phyloP scores from a whole-genome alignment of 2,888 invertebrate species.

The Drosophila kuntzei region DNA sequence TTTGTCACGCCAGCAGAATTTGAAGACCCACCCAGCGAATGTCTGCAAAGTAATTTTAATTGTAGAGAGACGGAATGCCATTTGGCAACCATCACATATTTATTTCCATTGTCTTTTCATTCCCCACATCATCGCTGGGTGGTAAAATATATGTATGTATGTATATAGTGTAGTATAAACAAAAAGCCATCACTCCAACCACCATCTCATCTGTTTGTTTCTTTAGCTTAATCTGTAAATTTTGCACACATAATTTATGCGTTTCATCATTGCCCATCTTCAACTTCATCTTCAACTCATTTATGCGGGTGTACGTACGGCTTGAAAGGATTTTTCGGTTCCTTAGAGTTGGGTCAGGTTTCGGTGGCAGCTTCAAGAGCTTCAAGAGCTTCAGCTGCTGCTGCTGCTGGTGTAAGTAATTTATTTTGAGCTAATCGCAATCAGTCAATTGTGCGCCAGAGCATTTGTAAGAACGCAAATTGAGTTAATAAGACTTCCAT shows the following conservation, averaged over 20 bases:
- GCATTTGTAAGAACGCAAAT: constrained; percentile 13
- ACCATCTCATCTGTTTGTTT: constrained; percentile 6
- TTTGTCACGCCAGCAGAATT: constrained; percentile 10
- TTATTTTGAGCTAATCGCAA: constrained; percentile 65
- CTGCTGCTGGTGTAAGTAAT: constrained; percentile 50
- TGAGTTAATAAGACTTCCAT: constrained; percentile 5
- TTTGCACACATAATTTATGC: constrained; percentile 39
- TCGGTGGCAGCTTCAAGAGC: constrained; percentile 20
- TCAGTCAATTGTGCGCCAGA: constrained; percentile 41
- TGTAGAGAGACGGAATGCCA: constrained; percentile 1
- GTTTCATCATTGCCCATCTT: constrained; percentile 25
- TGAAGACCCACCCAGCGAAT: constrained; percentile 4
- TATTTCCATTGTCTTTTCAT: constrained; percentile 20
- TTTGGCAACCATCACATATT: constrained; percentile 7
- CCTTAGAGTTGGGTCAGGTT: constrained; percentile 16
- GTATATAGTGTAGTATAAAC: constrained; percentile 3
- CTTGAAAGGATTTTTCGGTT: constrained; percentile 1
- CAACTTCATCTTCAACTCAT: constrained; percentile 2
- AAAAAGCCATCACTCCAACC: constrained; percentile 4
- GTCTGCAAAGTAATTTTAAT: constrained; percentile 8
- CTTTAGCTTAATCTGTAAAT: constrained; percentile 12
- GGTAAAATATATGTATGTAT: not conserved
- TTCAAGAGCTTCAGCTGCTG: not conserved
- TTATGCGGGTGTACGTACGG: constrained; percentile 11
- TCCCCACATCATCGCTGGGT: constrained; percentile 1